Evolutionary conservation across 1,140 invertebrate genomes (phyloP).

Genomic region (Trachymyrmex septentrionalis): DNA sequence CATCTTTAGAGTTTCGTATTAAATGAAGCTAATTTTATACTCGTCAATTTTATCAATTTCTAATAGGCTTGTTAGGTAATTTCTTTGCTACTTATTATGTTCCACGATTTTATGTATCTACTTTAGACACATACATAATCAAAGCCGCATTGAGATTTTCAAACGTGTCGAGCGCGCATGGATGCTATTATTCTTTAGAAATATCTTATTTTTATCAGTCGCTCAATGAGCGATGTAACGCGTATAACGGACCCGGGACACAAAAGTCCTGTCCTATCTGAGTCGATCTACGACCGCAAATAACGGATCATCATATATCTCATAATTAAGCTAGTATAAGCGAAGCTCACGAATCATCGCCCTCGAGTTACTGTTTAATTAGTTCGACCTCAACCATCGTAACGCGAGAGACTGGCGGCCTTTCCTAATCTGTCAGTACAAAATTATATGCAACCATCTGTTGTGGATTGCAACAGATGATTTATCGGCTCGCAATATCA

Average conservation of each 20-base stretch:
- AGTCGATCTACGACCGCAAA: constrained; percentile 68
- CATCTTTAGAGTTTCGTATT: background rate
- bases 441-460: constrained; percentile 55
- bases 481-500: constrained; percentile 36
- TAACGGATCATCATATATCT: constrained; percentile 71
- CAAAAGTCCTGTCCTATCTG: constrained; percentile 57
- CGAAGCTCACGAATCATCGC: constrained; percentile 50
- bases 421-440: constrained; percentile 37
- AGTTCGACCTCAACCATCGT: constrained; percentile 42
- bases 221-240: constrained; percentile 56
- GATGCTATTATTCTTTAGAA: constrained; percentile 35
- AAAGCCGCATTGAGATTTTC: constrained; percentile 38
- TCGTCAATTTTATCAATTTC: background rate
- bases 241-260: constrained; percentile 67
- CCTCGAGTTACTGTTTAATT: constrained; percentile 58
- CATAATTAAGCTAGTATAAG: constrained; percentile 67
- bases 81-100: background rate
- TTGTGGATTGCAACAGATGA: constrained; percentile 36
- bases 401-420: background rate
- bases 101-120: background rate
- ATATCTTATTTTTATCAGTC: constrained; percentile 23
- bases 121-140: constrained; percentile 34
- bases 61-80: background rate
- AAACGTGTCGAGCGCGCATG: background rate
- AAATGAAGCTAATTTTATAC: background rate